A percentile compares a stretch with the other conserved stretches of the same genome.
Evolutionary conservation across 2,797 vertebrate species (phyloP).

Genomic region (Hemibagrus guttatus): DNA sequence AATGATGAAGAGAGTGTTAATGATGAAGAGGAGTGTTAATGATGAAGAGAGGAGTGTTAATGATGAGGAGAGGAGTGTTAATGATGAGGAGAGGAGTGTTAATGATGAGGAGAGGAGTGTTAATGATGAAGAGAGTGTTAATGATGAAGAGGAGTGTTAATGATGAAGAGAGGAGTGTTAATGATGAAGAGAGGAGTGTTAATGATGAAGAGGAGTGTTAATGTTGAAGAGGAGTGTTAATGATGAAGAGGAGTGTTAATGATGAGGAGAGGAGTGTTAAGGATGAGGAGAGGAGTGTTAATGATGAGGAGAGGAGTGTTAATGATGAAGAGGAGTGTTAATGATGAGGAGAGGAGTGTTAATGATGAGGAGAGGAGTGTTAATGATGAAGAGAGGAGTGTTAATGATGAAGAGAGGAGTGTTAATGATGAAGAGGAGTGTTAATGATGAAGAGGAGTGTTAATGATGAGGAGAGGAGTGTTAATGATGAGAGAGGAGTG

Average conservation of each 20-base stretch:
- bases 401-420: neutral
- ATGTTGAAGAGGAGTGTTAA: neutral
- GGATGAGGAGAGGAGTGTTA: neutral
- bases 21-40: neutral
- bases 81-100: neutral
- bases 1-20: neutral
- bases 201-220: neutral
- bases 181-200: neutral
- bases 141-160: neutral
- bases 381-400: neutral
- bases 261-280: neutral
- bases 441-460: conserved; percentile 22
- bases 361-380: neutral
- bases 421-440: neutral
- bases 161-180: neutral
- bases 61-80: neutral
- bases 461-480: neutral
- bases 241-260: neutral
- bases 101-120: neutral
- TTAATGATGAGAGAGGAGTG: conserved; percentile 43
- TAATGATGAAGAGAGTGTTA: neutral
- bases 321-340: neutral
- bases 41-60: no score
- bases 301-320: neutral
- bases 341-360: neutral